phyloP scores from a whole-genome alignment of 2,113 vertebrate species.

The Amphilophus citrinellus region DNA sequence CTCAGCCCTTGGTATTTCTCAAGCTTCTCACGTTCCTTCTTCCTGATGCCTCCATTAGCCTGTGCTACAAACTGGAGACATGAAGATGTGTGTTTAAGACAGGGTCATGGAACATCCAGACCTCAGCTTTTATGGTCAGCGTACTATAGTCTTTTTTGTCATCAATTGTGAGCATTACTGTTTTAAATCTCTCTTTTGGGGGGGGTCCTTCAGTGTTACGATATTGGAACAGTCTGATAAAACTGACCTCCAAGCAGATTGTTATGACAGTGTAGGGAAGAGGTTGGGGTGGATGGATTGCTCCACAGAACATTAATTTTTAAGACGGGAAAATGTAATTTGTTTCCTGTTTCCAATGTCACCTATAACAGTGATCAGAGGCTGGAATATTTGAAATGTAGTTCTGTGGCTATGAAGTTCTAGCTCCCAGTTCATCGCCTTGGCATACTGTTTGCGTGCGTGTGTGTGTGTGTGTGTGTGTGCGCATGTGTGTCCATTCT shows the following conservation, averaged over 20 bases:
- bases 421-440: constrained; percentile 27
- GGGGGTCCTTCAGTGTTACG: neutral
- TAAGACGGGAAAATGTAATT: too few relatives aligned
- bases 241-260: neutral
- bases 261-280: neutral
- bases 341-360: neutral
- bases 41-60: too few relatives aligned
- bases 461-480: constrained; percentile 6
- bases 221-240: too few relatives aligned
- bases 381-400: neutral
- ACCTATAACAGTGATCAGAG: neutral
- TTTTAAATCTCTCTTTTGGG: neutral
- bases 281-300: neutral
- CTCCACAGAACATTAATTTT: neutral
- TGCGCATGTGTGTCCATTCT: constrained; percentile 10
- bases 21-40: too few relatives aligned
- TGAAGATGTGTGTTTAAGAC: too few relatives aligned
- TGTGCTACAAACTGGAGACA: too few relatives aligned
- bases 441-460: neutral
- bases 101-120: neutral
- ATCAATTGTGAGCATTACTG: neutral
- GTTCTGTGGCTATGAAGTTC: neutral
- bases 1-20: too few relatives aligned
- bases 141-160: neutral
- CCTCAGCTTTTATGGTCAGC: neutral